A percentile compares a stretch with the other conserved stretches of the same genome.
Evolutionary conservation across 2,797 vertebrate genomes (phyloP).

Genomic region (Sebastiscus tertius): DNA sequence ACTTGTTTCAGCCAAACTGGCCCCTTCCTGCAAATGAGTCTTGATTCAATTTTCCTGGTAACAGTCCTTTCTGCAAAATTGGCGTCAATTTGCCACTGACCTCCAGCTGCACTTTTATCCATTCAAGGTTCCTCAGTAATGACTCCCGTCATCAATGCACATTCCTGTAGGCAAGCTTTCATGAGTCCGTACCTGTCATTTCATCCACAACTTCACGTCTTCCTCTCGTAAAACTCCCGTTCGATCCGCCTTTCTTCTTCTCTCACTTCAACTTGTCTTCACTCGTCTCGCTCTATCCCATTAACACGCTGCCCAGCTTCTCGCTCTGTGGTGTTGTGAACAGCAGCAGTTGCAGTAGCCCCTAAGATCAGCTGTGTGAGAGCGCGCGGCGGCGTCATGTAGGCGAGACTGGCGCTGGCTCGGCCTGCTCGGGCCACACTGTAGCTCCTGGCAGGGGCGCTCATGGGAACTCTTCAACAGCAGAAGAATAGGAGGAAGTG

Average conservation of each 20-base stretch:
- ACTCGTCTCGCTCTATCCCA: neutral
- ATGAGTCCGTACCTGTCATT: conserved; percentile 9
- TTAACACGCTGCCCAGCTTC: conserved; percentile 2
- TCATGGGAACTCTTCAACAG: conserved; percentile 92
- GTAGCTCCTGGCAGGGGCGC: conserved; percentile 89
- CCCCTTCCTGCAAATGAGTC: conserved; percentile 10
- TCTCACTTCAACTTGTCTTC: neutral
- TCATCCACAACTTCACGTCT: conserved; percentile 7
- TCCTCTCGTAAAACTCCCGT: conserved; percentile 14
- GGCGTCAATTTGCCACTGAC: conserved; percentile 20
- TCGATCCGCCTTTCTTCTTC: neutral
- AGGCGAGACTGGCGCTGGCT: conserved; percentile 74
- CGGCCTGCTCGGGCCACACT: conserved; percentile 82
- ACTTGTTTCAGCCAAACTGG: conserved; percentile 13
- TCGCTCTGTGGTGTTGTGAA: conserved; percentile 20
- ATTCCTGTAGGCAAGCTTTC: conserved; percentile 1
- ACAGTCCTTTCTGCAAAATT: conserved; percentile 13
- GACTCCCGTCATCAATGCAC: conserved; percentile 26
- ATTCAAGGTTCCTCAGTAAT: conserved; percentile 21
- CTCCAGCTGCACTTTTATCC: conserved; percentile 40
- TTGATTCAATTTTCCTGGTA: conserved; percentile 20
- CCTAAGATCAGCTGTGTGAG: conserved; percentile 63
- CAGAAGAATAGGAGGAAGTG: conserved; percentile 98
- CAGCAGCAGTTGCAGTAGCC: conserved; percentile 27
- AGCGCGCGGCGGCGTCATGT: conserved; percentile 62